Conservation (phyloP, 2,113 vertebrate genomes). For the Bungarus multicinctus region DNA sequence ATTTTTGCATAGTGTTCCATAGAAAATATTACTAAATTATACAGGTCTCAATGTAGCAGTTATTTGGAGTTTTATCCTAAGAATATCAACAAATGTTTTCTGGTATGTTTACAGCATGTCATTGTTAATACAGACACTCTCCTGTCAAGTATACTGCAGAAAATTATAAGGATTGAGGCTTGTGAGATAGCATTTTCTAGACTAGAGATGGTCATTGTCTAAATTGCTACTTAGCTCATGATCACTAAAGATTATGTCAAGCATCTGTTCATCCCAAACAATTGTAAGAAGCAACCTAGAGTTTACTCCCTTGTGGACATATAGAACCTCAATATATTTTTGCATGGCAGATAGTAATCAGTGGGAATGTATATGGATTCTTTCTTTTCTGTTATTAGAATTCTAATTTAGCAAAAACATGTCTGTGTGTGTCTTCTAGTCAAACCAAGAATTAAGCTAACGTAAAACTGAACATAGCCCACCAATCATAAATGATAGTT, state of each 20-base stretch:
- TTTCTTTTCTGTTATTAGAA: neutral
- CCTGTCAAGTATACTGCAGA: neutral
- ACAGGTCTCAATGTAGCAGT: neutral
- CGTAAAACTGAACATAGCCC: neutral
- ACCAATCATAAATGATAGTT: neutral
- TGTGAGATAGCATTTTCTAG: neutral
- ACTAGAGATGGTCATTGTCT: neutral
- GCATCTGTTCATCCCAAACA: neutral
- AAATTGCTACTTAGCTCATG: neutral
- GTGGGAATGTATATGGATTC: neutral
- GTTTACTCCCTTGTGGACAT: neutral
- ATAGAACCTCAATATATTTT: neutral
- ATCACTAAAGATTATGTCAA: neutral
- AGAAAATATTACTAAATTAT: neutral
- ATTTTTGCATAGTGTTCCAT: neutral
- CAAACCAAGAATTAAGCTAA: neutral
- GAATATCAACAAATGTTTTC: neutral
- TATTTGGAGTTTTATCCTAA: neutral
- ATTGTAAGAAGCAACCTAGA: neutral
- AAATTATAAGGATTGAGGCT: neutral
- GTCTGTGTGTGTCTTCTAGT: neutral
- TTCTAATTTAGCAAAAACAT: neutral
- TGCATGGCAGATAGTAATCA: neutral
- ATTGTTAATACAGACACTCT: neutral
- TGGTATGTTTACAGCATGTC: neutral